Base-by-base conservation (phyloP, 2,113 vertebrate genomes). In the Amphilophus citrinellus region DNA sequence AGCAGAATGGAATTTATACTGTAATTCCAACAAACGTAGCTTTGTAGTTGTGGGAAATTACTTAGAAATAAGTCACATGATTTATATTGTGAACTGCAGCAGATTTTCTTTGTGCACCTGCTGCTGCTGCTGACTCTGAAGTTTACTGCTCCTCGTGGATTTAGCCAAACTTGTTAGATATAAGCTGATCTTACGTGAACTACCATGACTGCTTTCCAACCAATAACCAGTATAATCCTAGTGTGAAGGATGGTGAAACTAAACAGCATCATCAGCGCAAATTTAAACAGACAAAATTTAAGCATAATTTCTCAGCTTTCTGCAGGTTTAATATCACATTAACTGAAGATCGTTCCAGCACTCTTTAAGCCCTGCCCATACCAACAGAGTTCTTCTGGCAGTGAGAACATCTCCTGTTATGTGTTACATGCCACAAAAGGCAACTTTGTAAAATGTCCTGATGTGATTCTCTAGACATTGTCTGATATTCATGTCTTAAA, bases 381-480 rank as follows among this genome's bases (percentile, higher is more conserved):
- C 24, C 20, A 53, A 1, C 66, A 71, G 6, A 53, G 44, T 50
- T 50, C 50, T 63, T 37, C 61, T 20, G 11, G 32, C n/a, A 3
- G 6, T n/a, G 18, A 63, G 18, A 42, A 42, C 35, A 22, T 63
- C 18, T 65, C 35, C 20, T 42, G 10, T 32, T 53, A 24, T 53
- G 66, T n/a, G 27, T 5, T 53, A 53, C 66, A 53, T 73, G 47
- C 53, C 20, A 73, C 44, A 73, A 53, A 73, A 20, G 17, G 0
- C 17, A 73, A 8, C 66, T 73, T 53, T 32, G 24, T 30, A 53
- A 73, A 53, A 73, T 73, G 66, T 53, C 66, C 66, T 53, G 47
- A 73, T 27, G 6, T 1, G 27, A 73, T 20, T 73, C 11, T 73
- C 6, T 11, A 73, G 32, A 53, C 44, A 6, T 30, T 73, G 10